Evolutionary conservation across 2,888 invertebrate species (phyloP).

Genomic region (Drosophila neonasuta): DNA sequence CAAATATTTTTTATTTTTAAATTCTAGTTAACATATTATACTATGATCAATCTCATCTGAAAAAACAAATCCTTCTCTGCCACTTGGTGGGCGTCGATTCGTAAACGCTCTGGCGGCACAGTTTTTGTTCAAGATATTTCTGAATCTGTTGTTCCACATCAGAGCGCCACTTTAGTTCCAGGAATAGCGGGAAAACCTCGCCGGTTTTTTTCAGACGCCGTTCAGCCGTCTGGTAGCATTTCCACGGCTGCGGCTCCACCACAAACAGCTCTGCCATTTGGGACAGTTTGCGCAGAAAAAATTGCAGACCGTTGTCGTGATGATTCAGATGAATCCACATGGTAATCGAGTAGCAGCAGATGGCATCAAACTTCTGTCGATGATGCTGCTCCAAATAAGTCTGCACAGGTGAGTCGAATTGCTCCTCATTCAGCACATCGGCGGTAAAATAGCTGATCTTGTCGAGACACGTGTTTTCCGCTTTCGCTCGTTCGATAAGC

Average conservation of each 20-base stretch:
- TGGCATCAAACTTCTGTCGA: conserved; percentile 85
- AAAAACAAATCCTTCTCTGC: conserved; percentile 88
- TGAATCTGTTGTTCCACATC: conserved; percentile 86
- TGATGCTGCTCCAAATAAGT: conserved; percentile 83
- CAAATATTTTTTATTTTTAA: background rate
- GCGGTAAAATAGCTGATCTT: conserved; percentile 84
- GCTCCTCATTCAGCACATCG: conserved; percentile 84
- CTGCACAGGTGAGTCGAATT: conserved; percentile 80
- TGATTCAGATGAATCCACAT: conserved; percentile 96
- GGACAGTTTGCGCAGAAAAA: conserved; percentile 85
- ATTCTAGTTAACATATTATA: background rate
- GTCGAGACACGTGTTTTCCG: conserved; percentile 81
- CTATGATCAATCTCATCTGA: conserved; percentile 79
- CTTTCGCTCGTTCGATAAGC: conserved; percentile 87
- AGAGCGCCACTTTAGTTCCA: conserved; percentile 85
- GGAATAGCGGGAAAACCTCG: conserved; percentile 85
- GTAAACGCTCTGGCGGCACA: conserved; percentile 83
- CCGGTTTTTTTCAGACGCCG: conserved; percentile 86
- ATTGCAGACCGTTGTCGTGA: conserved; percentile 88
- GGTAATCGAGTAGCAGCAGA: conserved; percentile 91
- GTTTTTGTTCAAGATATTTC: conserved; percentile 82
- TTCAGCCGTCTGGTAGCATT: conserved; percentile 90
- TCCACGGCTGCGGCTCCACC: conserved; percentile 93
- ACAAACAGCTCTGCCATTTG: conserved; percentile 84
- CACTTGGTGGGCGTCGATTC: conserved; percentile 86